These are phyloP conservation scores for Synanthedon vespiformis DNA, from an alignment of 2,888 invertebrate species.

Conservation along the genomic window DNA sequence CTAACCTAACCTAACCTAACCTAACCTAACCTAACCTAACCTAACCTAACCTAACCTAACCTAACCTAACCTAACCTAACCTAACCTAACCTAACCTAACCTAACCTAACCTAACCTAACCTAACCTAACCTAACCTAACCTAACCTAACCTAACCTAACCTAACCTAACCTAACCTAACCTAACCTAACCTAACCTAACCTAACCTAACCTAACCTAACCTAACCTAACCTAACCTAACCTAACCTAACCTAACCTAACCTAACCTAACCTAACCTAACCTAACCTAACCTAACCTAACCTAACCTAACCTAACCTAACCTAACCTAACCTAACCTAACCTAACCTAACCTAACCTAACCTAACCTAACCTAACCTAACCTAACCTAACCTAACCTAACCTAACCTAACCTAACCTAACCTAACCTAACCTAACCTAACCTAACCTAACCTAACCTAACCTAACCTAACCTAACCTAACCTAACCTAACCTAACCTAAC, in stretches of 20 bases:
- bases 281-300: constrained; percentile 6
- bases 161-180: constrained; percentile 7
- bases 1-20: constrained; percentile 7
- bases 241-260: constrained; percentile 8
- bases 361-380: constrained; percentile 4
- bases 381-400: constrained; percentile 7
- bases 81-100: constrained; percentile 7
- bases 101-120: constrained; percentile 7
- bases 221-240: constrained; percentile 8
- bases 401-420: constrained; percentile 7
- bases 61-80: constrained; percentile 7
- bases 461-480: constrained; percentile 7
- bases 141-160: constrained; percentile 7
- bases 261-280: constrained; percentile 7
- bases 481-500: constrained; percentile 5
- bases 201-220: constrained; percentile 6
- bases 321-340: constrained; percentile 8
- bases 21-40: constrained; percentile 7
- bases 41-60: constrained; percentile 7
- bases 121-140: constrained; percentile 7
- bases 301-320: constrained; percentile 6
- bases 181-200: constrained; percentile 6
- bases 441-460: constrained; percentile 8
- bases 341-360: constrained; percentile 5
- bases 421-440: constrained; percentile 7